phyloP scores from a whole-genome alignment of 2,888 invertebrate species.

The Lasioglossum zephyrum region DNA sequence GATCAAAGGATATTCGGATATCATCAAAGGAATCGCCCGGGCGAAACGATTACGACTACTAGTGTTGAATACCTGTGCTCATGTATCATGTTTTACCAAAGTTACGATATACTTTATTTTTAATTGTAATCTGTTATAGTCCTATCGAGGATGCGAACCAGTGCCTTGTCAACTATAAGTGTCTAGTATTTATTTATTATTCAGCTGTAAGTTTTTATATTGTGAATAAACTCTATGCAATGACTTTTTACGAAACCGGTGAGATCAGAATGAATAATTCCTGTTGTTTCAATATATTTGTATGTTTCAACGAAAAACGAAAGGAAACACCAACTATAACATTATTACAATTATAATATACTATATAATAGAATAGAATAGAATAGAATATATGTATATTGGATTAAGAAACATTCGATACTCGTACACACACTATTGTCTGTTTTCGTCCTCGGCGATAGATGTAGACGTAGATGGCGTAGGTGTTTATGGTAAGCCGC shows the following conservation, averaged over 20 bases:
- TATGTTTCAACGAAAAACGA: constrained; percentile 51
- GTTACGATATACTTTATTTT: constrained; percentile 50
- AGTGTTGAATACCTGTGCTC: constrained; percentile 29
- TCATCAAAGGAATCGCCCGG: not conserved
- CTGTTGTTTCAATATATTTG: not conserved
- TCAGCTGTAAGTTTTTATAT: constrained; percentile 73
- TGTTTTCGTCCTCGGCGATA: constrained; percentile 7
- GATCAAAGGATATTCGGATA: not conserved
- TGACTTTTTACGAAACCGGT: constrained; percentile 58
- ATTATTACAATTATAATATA: constrained; percentile 22
- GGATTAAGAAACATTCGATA: constrained; percentile 26
- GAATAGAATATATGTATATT: not conserved
- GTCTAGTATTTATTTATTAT: constrained; percentile 76
- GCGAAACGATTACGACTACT: constrained; percentile 9
- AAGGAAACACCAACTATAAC: not conserved
- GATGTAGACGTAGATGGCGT: not conserved
- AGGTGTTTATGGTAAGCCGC: too few relatives aligned
- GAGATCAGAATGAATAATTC: constrained; percentile 9
- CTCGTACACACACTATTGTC: constrained; percentile 4
- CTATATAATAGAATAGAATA: not conserved
- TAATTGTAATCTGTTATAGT: constrained; percentile 23
- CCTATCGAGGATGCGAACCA: constrained; percentile 57
- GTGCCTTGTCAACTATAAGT: constrained; percentile 78
- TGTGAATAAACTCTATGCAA: constrained; percentile 69
- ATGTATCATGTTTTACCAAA: constrained; percentile 59